Percentiles rank a stretch among this genome's conserved stretches.
phyloP scores from a whole-genome alignment of 1,140 invertebrate genomes.

The Nasonia longicornis region DNA sequence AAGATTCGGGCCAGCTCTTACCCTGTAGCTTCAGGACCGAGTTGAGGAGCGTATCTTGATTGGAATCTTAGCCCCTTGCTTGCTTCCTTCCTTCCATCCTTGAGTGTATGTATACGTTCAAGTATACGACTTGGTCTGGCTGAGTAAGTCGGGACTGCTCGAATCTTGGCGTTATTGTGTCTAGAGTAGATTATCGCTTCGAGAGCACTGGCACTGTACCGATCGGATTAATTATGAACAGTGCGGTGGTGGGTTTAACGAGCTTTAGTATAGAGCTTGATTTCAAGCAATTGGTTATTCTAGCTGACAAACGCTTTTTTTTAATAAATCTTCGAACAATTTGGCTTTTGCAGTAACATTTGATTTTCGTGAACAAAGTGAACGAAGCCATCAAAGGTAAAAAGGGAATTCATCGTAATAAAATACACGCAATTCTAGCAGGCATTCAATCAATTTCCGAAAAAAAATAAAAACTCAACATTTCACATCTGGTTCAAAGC shows the following conservation, averaged over 20 bases:
- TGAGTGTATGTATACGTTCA: neutral
- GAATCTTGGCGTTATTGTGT: slow-evolving; percentile 33
- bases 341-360: no score
- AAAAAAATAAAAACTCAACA: neutral
- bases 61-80: slow-evolving; percentile 38
- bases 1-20: slow-evolving; percentile 27
- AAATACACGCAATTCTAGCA: no score
- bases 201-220: neutral
- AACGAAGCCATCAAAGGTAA: no score
- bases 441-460: no score
- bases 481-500: neutral
- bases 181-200: slow-evolving; percentile 30
- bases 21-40: neutral
- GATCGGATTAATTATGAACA: slow-evolving; percentile 34
- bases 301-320: no score
- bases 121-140: slow-evolving; percentile 1
- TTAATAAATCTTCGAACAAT: no score
- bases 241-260: neutral
- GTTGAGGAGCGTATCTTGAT: slow-evolving; percentile 38
- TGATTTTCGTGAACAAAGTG: no score
- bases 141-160: slow-evolving; percentile 26
- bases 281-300: neutral
- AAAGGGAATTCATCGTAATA: no score
- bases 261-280: neutral
- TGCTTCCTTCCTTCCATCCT: slow-evolving; percentile 8